Evolutionary conservation across 2,888 invertebrate genomes (phyloP), one percentile per base, ranked within the genome.

Genomic region (Lepidochrysops patricia): DNA sequence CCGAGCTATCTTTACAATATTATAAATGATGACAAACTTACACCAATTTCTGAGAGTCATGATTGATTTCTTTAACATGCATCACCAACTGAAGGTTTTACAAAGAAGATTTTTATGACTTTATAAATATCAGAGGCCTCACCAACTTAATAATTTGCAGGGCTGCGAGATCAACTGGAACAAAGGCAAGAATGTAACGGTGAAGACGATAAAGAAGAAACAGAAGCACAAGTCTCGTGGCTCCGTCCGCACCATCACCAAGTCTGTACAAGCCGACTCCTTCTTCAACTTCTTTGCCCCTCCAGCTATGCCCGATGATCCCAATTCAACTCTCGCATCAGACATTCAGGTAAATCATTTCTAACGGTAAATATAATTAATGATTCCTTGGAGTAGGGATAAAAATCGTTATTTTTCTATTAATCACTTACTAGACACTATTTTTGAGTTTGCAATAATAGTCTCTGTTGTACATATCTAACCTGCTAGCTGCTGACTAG

Each of bases 261-360:
- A 98, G 90, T 95, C 96, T 59, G 96, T 99, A 68, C 96, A 97
- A 76, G 97, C 96, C 61, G 98, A 99, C 84, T 99, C 98, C 0
- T 99, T 99, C 91, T 99, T 99, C 91, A 99, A 99, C 89, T 99
- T 99, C 92, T 99, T 99, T 89, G 93, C 92, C 69, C 98, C 98
- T 54, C 98, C 98, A 35, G 89, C 81, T 66, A 94, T 96, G 83
- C 95, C 96, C 37, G 96, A 96, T 64, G 96, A 95, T 80, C 91
- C 93, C 34, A 84, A 95, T 72, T 93, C 92, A 48, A 96, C 97
- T 65, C 89, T 97, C 65, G 97, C 97, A 77, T 97, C 98, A 60
- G 97, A 98, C 67, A 93, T 95, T 48, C 96, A 89, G 82, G 93
- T 94, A 73, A 57, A 54, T 60, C 6, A 19, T 32, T n/a, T 35